Base-by-base conservation (phyloP, 2,113 vertebrate genomes). In the Dunckerocampus dactyliophorus region DNA sequence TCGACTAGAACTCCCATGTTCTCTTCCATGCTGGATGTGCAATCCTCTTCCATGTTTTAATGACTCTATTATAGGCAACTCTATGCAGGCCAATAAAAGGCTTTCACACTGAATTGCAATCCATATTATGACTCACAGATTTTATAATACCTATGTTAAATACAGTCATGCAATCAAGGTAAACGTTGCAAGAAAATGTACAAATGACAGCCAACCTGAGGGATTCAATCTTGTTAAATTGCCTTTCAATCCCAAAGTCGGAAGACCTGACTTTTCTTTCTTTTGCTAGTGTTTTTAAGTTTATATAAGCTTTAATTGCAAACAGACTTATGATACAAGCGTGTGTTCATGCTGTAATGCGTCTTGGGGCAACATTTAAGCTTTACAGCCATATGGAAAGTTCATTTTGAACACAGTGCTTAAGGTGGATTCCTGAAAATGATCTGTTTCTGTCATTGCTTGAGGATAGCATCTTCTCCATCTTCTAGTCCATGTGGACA, bases 391-490 rank as follows among this genome's bases (percentile, higher is more conserved):
- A 90, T 86, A 87, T 90, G 89, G 85, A 77, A 88, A 87, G 81
- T 87, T 75, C 12, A 88, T 89, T 86, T 49, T 81, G 67, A 71
- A 88, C 80, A 64, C 63, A 53, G 77, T 67, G 82, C 74, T 80
- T 73, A 70, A 77, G 24, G 78, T 81, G 72, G 85, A 91, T 91
- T 91, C 88, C 80, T 86, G 62, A 78, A 63, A 70, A 74, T 61
- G 64, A 80, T 87, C 91, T 90, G 90, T 70, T 88, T 77, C 82
- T 88, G 81, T 89, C 88, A 74, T 89, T 88, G 82, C 77, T 82
- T 14, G 39, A 14, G 39, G 31, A 34, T 34, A 34, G 31, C 31
- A 43, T 43, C 75, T 57, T 88, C 71, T 71, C 56, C 42, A 24
- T 68, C 66, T 63, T 61, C 24, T 60, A 72, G 71, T 69, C 77